Evolutionary conservation across 1,140 invertebrate genomes (phyloP).

Genomic region (Psilanteris sp.): DNA sequence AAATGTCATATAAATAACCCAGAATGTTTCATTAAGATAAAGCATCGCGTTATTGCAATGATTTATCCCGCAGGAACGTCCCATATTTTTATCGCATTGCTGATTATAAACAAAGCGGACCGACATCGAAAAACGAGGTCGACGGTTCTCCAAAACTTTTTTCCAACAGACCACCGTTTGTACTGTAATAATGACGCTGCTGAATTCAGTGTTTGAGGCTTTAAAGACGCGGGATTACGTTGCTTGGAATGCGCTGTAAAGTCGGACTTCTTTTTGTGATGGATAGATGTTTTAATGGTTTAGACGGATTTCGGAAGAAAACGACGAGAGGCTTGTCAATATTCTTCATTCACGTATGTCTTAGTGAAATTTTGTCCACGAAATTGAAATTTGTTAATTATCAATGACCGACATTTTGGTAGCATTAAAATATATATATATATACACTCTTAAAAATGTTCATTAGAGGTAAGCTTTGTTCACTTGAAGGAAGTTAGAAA

Average conservation of each 20-base stretch:
- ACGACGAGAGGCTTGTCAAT: background rate
- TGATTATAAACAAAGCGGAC: constrained; percentile 13
- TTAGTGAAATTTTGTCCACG: too few relatives aligned
- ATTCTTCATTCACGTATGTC: background rate
- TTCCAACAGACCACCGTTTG: constrained; percentile 20
- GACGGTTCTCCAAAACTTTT: constrained; percentile 22
- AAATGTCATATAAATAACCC: too few relatives aligned
- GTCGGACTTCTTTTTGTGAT: constrained; percentile 22
- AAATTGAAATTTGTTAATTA: background rate
- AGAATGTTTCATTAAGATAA: too few relatives aligned
- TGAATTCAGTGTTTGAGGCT: constrained; percentile 26
- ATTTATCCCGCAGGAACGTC: background rate
- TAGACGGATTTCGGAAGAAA: constrained; percentile 11
- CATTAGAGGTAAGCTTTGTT: too few relatives aligned
- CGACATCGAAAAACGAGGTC: constrained; percentile 8
- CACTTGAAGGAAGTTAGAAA: too few relatives aligned
- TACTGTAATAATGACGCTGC: constrained; percentile 44
- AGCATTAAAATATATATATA: too few relatives aligned
- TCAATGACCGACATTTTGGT: background rate
- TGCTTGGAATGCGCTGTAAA: constrained; percentile 21
- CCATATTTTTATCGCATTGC: constrained; percentile 6
- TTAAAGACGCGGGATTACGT: constrained; percentile 29
- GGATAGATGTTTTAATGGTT: constrained; percentile 21
- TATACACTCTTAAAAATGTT: too few relatives aligned
- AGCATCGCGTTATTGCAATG: background rate